Base-by-base conservation (phyloP, 2,888 invertebrate genomes). In the Dasypolia templi region DNA sequence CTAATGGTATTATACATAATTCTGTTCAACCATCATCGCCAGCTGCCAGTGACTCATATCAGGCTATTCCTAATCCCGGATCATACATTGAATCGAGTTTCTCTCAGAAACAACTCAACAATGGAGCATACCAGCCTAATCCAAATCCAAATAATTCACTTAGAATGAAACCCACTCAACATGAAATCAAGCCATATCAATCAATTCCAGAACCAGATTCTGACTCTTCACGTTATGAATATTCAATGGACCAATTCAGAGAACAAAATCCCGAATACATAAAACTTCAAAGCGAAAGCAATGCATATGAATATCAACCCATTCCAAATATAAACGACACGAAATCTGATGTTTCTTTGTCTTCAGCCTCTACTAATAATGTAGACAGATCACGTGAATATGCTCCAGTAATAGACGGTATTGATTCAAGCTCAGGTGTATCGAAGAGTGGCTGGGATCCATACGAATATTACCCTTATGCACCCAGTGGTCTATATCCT, bases 401-500 rank as follows among this genome's bases (percentile, higher is more conserved):
- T 51, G 51, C 58, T 61, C 53, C 79, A 35, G 53, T 22, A 26
- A 12, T 55, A 75, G 69, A 79, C 2, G 26, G 66, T 22, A 51
- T 22, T 51, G 66, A 68, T 59, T 46, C 26, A 26, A 65, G 6
- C 51, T 26, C 29, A 62, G 51, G 72, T 59, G 22, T 53, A 67
- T 67, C 75, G 22, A 79, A 75, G 49, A 66, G 35, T 72, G 55
- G 62, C 29, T 79, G 79, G 79, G n/a, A 62, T 69, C 56, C 65
- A 44, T 55, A 79, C 29, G 12, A 39, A 55, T 59, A 62, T 72
- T 59, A 63, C 29, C 71, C 49, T 32, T 35, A 71, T 58, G 46
- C 70, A 70, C 59, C 76, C 46, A 76, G 62, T 75, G 65, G 39
- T 75, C 63, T 69, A 83, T 66, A 79, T 69, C 65, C 69, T 79